Base-by-base conservation (phyloP, 2,888 invertebrate species). In the Tachina fera region DNA sequence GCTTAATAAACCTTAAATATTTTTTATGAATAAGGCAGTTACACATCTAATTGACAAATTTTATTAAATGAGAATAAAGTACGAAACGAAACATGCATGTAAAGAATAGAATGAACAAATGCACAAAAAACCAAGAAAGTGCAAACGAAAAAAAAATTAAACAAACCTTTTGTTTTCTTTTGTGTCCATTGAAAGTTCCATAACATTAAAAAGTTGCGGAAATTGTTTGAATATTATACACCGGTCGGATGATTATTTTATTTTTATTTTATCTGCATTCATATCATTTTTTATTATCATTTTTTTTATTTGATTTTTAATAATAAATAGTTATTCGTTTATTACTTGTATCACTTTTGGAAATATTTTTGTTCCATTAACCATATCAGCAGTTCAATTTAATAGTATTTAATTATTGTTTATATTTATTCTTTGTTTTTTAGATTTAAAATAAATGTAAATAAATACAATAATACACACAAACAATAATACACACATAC, bases 101-200 rank as follows among this genome's bases (percentile, higher is more conserved):
- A 31, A 31, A 31, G 31, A 31, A 3, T 14, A 63, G 3, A 63
- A 63, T 63, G 45, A 16, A 9, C 4, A 43, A 16, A 19, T 13
- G 16, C 16, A 10, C 13, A 68, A 10, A 53, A 39, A 6, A 22
- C 14, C 2, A 43, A 22, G 5, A 8, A 11, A 78, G 14, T 39
- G 19, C 19, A 8, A 56, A 11, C 14, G 2, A 16, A 39, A 39
- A 22, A 19, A 9, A 53, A 67, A 39, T 9, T 2, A 53, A 74
- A 88, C 88, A 84, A 89, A 91, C 91, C 91, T 91, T 90, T 91
- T 89, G 89, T 89, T 89, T 91, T 91, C 90, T 90, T 91, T 90
- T 90, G 91, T 86, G 91, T 90, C 91, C 91, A 91, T 89, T 91
- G 91, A 88, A 91, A 91, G 87, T 91, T 91, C 91, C 91, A 91